Conservation (phyloP, 2,888 invertebrate species). For the Apamea monoglypha region DNA sequence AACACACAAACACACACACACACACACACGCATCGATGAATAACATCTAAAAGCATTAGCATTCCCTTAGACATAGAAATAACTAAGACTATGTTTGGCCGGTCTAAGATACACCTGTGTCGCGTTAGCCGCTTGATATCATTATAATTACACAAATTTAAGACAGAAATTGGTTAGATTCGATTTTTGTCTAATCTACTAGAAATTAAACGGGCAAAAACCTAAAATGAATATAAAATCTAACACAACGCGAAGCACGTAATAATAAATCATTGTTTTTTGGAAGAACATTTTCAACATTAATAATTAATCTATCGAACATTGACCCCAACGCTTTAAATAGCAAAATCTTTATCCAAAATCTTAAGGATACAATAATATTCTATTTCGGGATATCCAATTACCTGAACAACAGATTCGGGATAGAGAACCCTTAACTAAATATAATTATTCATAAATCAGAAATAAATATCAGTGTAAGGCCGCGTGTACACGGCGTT, state of each 20-base stretch:
- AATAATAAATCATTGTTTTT: background rate
- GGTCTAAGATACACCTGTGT: background rate
- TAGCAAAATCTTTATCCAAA: background rate
- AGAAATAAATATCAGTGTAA: background rate
- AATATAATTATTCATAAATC: background rate
- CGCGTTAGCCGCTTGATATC: no score
- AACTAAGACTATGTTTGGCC: background rate
- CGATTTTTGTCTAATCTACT: background rate
- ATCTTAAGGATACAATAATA: background rate
- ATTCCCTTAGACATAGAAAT: slow-evolving; percentile 27
- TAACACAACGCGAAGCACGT: background rate
- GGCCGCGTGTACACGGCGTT: background rate
- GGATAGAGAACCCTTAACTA: no score
- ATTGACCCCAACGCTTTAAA: background rate
- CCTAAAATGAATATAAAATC: background rate
- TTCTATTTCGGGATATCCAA: background rate
- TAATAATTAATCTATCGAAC: no score
- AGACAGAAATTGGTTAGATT: no score
- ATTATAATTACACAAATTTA: no score
- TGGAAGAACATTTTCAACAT: no score
- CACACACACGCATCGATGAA: background rate
- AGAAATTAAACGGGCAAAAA: background rate
- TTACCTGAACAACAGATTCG: background rate
- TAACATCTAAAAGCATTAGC: slow-evolving; percentile 6
- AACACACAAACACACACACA: no score